Evolutionary conservation across 2,113 vertebrate genomes (phyloP).

Genomic region (Xiphophorus hellerii): DNA sequence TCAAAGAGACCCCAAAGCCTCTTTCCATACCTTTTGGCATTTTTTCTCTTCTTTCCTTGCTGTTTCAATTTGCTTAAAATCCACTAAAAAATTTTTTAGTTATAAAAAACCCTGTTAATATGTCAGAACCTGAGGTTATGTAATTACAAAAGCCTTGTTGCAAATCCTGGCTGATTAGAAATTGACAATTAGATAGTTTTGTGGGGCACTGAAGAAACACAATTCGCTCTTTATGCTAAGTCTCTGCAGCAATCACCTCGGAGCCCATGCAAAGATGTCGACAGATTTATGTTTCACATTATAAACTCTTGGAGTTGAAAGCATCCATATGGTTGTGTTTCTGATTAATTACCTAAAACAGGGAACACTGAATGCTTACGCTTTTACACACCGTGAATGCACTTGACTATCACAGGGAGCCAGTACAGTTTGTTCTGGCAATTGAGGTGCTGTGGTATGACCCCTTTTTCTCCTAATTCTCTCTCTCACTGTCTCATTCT

Average conservation of each 20-base stretch:
- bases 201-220: constrained; percentile 80
- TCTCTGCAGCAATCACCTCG: constrained; percentile 56
- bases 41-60: constrained; percentile 3
- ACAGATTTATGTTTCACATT: constrained; percentile 40
- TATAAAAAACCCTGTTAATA: constrained; percentile 55
- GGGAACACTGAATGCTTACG: constrained; percentile 10
- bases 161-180: constrained; percentile 77
- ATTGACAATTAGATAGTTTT: constrained; percentile 79
- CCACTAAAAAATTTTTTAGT: constrained; percentile 10
- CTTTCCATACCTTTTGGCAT: neutral
- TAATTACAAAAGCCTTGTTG: constrained; percentile 74
- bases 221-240: constrained; percentile 80
- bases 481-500: constrained; percentile 70
- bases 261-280: constrained; percentile 47
- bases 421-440: constrained; percentile 73
- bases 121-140: constrained; percentile 76
- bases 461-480: constrained; percentile 73
- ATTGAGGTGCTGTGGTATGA: constrained; percentile 66
- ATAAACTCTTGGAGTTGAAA: constrained; percentile 36
- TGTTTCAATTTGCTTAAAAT: constrained; percentile 40
- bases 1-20: neutral
- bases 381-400: constrained; percentile 35
- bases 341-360: constrained; percentile 38
- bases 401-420: constrained; percentile 50
- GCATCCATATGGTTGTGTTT: constrained; percentile 40